Evolutionary conservation across 2,113 vertebrate genomes (phyloP), one percentile per base, ranked within the genome.

Genomic region (Hystrix cristata): DNA sequence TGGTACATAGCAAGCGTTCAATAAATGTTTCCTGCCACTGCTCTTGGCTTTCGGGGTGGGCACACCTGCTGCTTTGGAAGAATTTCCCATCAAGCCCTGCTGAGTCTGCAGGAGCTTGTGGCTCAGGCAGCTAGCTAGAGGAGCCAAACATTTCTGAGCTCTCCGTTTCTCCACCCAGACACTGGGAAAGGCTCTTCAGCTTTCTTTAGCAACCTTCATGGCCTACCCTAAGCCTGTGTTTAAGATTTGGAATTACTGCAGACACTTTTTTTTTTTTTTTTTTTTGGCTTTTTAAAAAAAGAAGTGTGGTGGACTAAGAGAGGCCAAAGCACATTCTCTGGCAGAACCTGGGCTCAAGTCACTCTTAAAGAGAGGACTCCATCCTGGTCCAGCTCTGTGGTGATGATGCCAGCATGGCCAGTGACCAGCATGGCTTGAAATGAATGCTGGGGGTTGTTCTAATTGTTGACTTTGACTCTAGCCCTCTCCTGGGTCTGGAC

Each of bases 391-490:
- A 16, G 72, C 9, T 21, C 38, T 12, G 16, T 51, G 27, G 1
- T 16, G 38, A 25, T 0, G 46, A 38, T 4, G 38, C 34, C 10
- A 3, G 14, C 0, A 3, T 12, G 76, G 69, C 74, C 64, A 43
- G 59, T 51, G 51, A n/a, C 14, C 15, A 7, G 65, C 27, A 3
- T 16, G 60, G 19, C 34, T 81, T 16, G 7, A n/a, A 72, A 31
- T 1, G 8, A 59, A 34, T 15, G 15, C 11, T 67, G 19, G 46
- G 21, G 25, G 43, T 15, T 48, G 5, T 51, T 46, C 48, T 51
- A 29, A 79, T 23, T 62, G 76, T 25, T 16, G 23, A 60, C 21
- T 79, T 7, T 15, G 2, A 6, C 23, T 82, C n/a, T 53, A 78
- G 31, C 72, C 2, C 14, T 62, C 29, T 11, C 9, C 18, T 76